A percentile compares a stretch with the other conserved stretches of the same genome.
phyloP scores from a whole-genome alignment of 2,888 invertebrate species.

The Ornithoptera priamus region DNA sequence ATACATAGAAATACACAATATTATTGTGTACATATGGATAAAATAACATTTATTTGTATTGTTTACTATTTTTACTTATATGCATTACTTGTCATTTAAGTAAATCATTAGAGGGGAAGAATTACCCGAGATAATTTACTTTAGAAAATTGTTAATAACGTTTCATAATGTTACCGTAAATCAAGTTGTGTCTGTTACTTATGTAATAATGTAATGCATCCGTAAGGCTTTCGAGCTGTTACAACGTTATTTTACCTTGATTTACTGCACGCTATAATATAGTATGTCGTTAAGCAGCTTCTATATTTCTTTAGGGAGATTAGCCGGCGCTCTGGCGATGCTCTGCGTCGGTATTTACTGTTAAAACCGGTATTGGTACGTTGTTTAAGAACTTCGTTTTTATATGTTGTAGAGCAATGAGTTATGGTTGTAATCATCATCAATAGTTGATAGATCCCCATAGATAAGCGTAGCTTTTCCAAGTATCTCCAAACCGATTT shows the following conservation, averaged over 20 bases:
- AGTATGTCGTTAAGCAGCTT: conserved; percentile 28
- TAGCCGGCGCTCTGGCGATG: conserved; percentile 25
- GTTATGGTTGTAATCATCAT: background rate
- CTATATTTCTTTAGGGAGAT: conserved; percentile 28
- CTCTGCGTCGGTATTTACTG: conserved; percentile 6
- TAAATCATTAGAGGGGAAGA: background rate
- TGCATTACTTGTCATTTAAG: background rate
- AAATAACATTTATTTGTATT: too few species aligned
- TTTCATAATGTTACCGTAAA: background rate
- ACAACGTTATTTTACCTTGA: conserved; percentile 24
- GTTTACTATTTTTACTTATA: background rate
- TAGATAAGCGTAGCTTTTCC: too few species aligned
- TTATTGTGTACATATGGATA: too few species aligned
- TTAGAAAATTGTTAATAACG: background rate
- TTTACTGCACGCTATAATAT: conserved; percentile 22
- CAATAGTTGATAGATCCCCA: too few species aligned
- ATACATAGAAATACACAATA: too few species aligned
- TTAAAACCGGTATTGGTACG: conserved; percentile 22
- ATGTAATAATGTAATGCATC: conserved; percentile 9
- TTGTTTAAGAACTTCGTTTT: conserved; percentile 13
- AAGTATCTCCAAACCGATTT: too few species aligned
- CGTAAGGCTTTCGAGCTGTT: conserved; percentile 17
- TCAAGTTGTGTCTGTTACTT: background rate
- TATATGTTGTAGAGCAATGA: background rate
- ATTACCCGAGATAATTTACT: background rate